These are phyloP conservation scores for Plagodis pulveraria DNA, from an alignment of 2,888 invertebrate genomes.

Conservation along the genomic window DNA sequence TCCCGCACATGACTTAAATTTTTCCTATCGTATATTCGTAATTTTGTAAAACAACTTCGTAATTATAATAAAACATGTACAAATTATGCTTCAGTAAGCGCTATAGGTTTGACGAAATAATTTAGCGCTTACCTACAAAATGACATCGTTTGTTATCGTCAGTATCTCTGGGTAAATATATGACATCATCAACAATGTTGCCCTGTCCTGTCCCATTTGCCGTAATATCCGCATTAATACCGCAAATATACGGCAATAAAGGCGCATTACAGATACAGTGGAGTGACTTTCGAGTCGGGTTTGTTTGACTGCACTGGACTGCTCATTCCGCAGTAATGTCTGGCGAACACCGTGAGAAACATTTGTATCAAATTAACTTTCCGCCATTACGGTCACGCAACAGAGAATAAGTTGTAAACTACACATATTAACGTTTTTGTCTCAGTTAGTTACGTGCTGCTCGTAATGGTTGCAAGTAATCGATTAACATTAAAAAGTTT, in stretches of 20 bases:
- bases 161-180: constrained; percentile 39
- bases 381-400: constrained; percentile 73
- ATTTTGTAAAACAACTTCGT: constrained; percentile 17
- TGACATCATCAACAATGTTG: constrained; percentile 39
- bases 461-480: constrained; percentile 55
- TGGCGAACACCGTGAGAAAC: constrained; percentile 75
- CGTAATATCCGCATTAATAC: constrained; percentile 29
- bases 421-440: constrained; percentile 56
- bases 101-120: constrained; percentile 20
- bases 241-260: constrained; percentile 33
- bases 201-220: constrained; percentile 13
- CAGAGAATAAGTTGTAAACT: constrained; percentile 60
- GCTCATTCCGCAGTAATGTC: constrained; percentile 49
- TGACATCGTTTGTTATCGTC: constrained; percentile 28
- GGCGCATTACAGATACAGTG: constrained; percentile 40
- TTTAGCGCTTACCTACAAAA: constrained; percentile 25
- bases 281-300: constrained; percentile 38
- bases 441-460: constrained; percentile 54
- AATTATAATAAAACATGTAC: constrained; percentile 21
- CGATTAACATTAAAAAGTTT: constrained; percentile 64
- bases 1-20: too few species aligned
- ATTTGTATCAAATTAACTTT: constrained; percentile 70
- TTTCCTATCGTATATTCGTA: neutral
- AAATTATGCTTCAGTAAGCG: neutral
- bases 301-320: constrained; percentile 30